phyloP scores from a whole-genome alignment of 2,888 invertebrate species.

The Cancer borealis region DNA sequence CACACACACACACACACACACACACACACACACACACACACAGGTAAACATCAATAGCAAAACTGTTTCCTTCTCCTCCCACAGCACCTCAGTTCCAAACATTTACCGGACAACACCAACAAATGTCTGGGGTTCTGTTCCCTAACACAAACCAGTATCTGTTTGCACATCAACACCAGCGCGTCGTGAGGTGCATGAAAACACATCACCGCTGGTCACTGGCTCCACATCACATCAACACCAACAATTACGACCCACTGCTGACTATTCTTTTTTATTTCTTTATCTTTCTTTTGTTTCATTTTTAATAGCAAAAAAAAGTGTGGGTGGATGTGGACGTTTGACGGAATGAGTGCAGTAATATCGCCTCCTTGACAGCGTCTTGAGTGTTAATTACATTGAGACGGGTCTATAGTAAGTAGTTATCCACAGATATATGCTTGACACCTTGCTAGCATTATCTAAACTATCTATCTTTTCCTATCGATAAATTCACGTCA shows the following conservation, averaged over 20 bases:
- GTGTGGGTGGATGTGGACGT: no score
- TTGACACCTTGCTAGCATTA: background rate
- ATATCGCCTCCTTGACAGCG: background rate
- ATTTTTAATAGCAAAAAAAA: background rate
- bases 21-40: constrained; percentile 42
- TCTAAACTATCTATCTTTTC: background rate
- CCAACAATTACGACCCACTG: background rate
- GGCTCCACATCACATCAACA: background rate
- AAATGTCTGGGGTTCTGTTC: background rate
- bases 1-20: constrained; percentile 37
- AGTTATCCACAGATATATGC: background rate
- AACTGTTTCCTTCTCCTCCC: background rate
- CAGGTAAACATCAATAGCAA: background rate
- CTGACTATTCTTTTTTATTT: background rate
- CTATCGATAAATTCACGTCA: background rate
- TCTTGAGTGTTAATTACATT: background rate
- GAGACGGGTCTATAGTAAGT: background rate
- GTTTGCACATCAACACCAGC: background rate
- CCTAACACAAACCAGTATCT: background rate
- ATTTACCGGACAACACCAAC: background rate
- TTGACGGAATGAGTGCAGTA: background rate
- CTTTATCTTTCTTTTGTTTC: background rate
- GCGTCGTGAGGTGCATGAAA: constrained; percentile 27
- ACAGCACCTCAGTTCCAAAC: background rate
- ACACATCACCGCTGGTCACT: background rate